Evolutionary conservation across 2,797 vertebrate species (phyloP), one percentile per base, ranked within the genome.

Genomic region (Geotrypetes seraphini): DNA sequence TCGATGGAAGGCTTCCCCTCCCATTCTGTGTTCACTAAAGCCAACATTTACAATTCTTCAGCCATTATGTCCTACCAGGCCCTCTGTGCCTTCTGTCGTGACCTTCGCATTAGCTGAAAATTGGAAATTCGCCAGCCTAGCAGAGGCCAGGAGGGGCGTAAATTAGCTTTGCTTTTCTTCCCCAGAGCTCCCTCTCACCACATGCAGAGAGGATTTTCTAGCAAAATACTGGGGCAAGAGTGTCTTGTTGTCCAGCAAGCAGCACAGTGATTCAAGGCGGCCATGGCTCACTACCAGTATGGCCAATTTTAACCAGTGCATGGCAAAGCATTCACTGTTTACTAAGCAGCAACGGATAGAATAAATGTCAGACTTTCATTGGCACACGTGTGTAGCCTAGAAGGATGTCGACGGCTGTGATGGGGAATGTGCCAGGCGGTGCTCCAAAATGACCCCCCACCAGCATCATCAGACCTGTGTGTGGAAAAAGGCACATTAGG

Each of bases 1-100:
- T 73, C 73, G 83, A 89, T 90, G 85, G 85, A 87, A 89, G 71
- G 86, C 87, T 86, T 88, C 82, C 81, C 84, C 53, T 76, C 71
- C 63, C 86, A 86, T 88, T 79, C 77, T 77, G 86, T 85, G 87
- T 87, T 85, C 85, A 79, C 87, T 83, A 79, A 77, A 84, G 88
- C 87, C 81, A 67, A 88, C 90, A 87, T 90, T 96, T 89, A 92
- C 92, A 88, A 93, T 96, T 88, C 88, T 84, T 78, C 79, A 86
- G 85, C 90, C 85, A 89, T 92, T 90, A 93, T 97, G 91, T 97
- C 91, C 73, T 84, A 97, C 92, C 83, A 96, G 87, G 92, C 75
- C 94, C 92, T 89, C 85, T 87, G 86, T 63, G 83, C 89, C 77
- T 71, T 39, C 80, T 83, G 90, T 71, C 87, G 70, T 64, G 88